Conservation (phyloP, 2,113 vertebrate species). For the Montifringilla adamsi region DNA sequence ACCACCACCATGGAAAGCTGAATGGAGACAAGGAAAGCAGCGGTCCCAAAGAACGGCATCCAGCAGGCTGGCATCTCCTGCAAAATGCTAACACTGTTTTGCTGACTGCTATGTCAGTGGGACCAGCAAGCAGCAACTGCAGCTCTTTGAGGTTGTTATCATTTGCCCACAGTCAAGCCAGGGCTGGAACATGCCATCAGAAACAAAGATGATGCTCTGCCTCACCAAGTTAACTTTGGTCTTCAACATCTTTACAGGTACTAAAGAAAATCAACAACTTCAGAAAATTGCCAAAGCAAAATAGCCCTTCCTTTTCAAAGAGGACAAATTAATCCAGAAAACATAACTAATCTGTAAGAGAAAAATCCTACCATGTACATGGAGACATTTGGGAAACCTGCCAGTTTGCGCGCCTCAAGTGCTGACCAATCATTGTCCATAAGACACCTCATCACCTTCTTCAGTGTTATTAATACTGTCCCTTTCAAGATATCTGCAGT, state of each 20-base stretch:
- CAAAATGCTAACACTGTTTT: not conserved
- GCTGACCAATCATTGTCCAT: not conserved
- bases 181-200: not conserved
- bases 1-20: not conserved
- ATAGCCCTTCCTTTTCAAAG: not conserved
- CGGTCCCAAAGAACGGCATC: accelerated
- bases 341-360: not conserved
- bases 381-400: not conserved
- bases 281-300: not conserved
- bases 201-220: not conserved
- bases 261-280: not conserved
- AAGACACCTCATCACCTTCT: not conserved
- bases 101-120: not conserved
- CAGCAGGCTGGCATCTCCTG: not conserved
- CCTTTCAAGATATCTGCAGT: not conserved
- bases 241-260: not conserved
- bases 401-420: not conserved
- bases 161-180: not conserved
- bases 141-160: not conserved
- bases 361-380: not conserved
- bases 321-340: not conserved
- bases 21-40: not conserved
- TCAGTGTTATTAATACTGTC: not conserved
- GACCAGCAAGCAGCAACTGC: not conserved
- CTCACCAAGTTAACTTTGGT: not conserved